Conservation (phyloP, 2,888 invertebrate species). For the Oscheius myriophilus region DNA sequence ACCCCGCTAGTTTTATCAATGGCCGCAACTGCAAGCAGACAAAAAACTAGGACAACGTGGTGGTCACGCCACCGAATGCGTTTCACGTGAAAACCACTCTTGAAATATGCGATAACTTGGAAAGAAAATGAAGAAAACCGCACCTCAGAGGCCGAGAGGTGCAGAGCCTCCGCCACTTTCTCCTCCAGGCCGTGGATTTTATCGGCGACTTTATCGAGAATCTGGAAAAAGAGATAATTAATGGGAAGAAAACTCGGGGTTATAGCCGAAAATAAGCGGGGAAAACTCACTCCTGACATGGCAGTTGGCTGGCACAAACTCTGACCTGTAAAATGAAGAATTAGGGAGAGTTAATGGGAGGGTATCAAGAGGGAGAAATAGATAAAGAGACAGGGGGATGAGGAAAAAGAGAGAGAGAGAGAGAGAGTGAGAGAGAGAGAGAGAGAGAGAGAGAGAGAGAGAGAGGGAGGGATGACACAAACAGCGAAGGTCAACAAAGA, state of each 20-base stretch:
- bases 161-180: constrained; percentile 34
- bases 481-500: constrained; percentile 14
- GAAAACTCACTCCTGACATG: background rate
- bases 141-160: constrained; percentile 9
- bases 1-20: background rate
- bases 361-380: background rate
- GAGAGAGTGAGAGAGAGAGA: constrained; percentile 14
- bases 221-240: constrained; percentile 19
- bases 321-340: background rate
- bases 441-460: constrained; percentile 6
- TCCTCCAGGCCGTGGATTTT: constrained; percentile 22
- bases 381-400: background rate
- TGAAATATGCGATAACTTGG: background rate
- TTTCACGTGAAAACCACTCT: background rate
- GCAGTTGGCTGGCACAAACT: background rate
- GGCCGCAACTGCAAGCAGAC: background rate
- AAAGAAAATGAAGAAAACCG: background rate
- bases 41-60: background rate
- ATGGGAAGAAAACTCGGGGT: too few species aligned
- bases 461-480: constrained; percentile 7
- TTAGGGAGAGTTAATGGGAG: background rate
- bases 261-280: background rate
- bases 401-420: background rate
- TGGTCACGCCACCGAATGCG: constrained; percentile 14
- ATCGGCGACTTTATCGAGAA: constrained; percentile 29